These are phyloP conservation scores for Apodemia zela DNA, from an alignment of 2,888 invertebrate genomes.

Conservation along the genomic window DNA sequence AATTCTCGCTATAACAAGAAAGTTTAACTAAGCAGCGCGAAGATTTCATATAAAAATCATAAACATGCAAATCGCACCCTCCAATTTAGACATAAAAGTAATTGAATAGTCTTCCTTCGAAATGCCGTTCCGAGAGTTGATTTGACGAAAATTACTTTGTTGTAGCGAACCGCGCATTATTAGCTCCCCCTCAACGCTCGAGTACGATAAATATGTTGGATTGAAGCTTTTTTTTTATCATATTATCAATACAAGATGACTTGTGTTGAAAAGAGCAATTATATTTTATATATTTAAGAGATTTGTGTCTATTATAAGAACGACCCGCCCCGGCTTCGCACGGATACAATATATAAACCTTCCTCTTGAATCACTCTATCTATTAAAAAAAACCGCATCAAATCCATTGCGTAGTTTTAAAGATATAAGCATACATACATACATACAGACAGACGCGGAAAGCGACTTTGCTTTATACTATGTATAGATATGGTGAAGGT, in stretches of 20 bases:
- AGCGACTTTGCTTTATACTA: too few species aligned
- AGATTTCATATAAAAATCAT: conserved; percentile 41
- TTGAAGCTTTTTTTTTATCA: conserved; percentile 9
- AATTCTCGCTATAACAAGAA: conserved; percentile 35
- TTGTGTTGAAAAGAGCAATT: too few species aligned
- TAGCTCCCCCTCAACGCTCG: conserved; percentile 1
- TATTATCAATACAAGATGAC: background rate
- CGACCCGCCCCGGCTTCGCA: too few species aligned
- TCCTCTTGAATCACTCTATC: too few species aligned
- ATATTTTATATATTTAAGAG: too few species aligned
- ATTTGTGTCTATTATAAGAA: too few species aligned
- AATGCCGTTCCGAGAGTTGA: conserved; percentile 61
- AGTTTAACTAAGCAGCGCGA: conserved; percentile 52
- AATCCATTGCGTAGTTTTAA: too few species aligned
- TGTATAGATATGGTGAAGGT: too few species aligned
- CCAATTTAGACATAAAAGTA: conserved; percentile 69
- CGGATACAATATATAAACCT: too few species aligned
- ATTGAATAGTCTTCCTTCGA: conserved; percentile 58
- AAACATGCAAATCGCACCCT: conserved; percentile 64
- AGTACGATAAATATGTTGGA: conserved; percentile 5
- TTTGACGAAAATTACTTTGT: conserved; percentile 45
- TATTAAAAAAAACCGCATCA: too few species aligned
- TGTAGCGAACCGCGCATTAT: conserved; percentile 7
- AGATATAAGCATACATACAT: too few species aligned
- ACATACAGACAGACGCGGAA: too few species aligned